Base-by-base conservation (phyloP, 2,113 vertebrate species). In the Megaceryle torquata region DNA sequence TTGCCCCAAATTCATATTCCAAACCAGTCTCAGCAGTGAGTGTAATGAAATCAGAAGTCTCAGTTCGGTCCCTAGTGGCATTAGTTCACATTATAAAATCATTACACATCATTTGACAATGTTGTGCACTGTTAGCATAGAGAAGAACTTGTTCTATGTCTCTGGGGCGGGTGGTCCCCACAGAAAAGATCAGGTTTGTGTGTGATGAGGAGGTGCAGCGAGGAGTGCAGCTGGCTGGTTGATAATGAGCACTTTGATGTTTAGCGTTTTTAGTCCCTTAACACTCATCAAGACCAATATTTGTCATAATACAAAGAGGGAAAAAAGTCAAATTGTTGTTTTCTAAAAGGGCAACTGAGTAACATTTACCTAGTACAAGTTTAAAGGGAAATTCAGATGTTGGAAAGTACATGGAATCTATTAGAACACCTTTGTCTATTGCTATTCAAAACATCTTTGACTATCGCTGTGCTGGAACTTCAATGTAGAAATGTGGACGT, bases 61-160 rank as follows among this genome's bases (percentile, higher is more conserved):
- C 97, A 85, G 57, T 74, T 86, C 83, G 29, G 97, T 97, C 97
- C 97, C 97, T 89, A 82, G 97, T 97, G 97, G 96, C 97, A 97
- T 98, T 97, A 97, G 97, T 97, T 97, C 97, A 96, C 97, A 97
- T 98, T 98, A 98, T 97, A 97, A 96, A 97, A 97, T 98, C 98
- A 97, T 98, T 98, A 98, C 95, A 97, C 97, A 97, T 98, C 95
- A 97, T 97, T 97, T 97, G 97, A 98, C 97, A 97, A 97, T 96
- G 96, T 96, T 97, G 98, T 97, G 97, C 97, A 96, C 97, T 97
- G 95, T 98, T 97, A 96, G 97, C 97, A 97, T 95, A 96, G 96
- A 95, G 95, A 96, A 96, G 96, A 97, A 97, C 98, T 97, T 97
- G 97, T 98, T 98, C 97, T 91, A 91, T 93, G 97, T 97, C 97